Base-by-base conservation (phyloP, 2,888 invertebrate genomes). In the Zelleria hepariella region DNA sequence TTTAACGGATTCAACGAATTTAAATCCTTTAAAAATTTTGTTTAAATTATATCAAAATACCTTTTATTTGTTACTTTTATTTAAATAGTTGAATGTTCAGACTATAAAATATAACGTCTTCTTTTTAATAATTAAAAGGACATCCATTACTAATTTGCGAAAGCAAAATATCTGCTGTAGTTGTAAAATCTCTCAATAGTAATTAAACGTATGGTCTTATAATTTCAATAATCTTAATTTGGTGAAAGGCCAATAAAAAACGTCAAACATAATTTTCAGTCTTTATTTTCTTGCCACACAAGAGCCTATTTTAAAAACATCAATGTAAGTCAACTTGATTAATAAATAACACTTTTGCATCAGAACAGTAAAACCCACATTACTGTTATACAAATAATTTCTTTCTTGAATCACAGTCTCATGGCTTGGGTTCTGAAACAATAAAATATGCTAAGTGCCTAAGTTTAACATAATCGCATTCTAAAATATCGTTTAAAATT, bases 221-320 rank as follows among this genome's bases (percentile, higher is more conserved):
- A 42, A 42, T 42, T 42, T 42, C 32, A 42, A 2, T 42, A 10
- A 42, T 10, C 3, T 42, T 42, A 10, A 42, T 48, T 59, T 47
- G 55, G 48, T 42, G 20, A 27, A 57, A 5, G 51, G 23, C 59
- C 52, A 57, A 57, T 59, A 59, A 59, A 58, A 51, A 56, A 52
- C 51, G 26, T 57, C 27, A 51, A 32, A 52, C 32, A 54, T 27
- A 15, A 20, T 4, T n/a, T 26, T 21, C 47, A 18, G 21, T 24
- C 15, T 57, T 60, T 60, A 63, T 65, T 62, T 58, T 59, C 32
- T 42, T 42, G 10, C 15, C 15, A 10, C 32, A 42, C 15, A 42
- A 15, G 4, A 42, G 15, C 6, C 10, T n/a, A n/a, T n/a, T n/a
- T n/a, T n/a, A n/a, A n/a, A n/a, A n/a, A n/a, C n/a, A n/a, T n/a